These are phyloP conservation scores for Zapornia atra DNA, from an alignment of 2,113 vertebrate species.

Conservation along the genomic window DNA sequence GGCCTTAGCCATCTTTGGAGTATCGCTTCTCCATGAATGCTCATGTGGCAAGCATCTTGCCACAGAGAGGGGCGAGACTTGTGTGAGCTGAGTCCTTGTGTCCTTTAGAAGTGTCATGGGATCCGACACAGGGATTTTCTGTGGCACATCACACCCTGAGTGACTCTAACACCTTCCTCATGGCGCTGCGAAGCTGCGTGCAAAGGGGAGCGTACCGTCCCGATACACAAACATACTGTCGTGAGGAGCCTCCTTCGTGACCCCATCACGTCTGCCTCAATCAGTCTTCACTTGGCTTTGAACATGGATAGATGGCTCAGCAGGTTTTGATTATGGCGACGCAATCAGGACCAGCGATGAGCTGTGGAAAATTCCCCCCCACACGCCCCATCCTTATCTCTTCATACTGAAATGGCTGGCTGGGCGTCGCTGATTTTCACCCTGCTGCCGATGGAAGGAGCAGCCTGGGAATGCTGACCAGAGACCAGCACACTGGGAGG, in stretches of 20 bases:
- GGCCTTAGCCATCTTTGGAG: neutral
- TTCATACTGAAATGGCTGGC: neutral
- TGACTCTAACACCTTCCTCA: neutral
- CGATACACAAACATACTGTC: neutral
- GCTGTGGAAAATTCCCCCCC: neutral
- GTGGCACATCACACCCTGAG: rapidly evolving
- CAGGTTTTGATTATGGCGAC: neutral
- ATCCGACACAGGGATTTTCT: neutral
- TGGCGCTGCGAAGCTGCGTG: neutral
- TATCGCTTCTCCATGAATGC: neutral
- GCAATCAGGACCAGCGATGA: neutral
- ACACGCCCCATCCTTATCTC: neutral
- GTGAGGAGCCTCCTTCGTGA: neutral
- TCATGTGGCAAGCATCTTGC: neutral
- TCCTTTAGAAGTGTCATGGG: neutral
- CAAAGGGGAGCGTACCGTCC: rapidly evolving
- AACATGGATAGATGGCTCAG: neutral
- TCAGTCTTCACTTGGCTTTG: neutral
- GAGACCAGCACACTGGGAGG: neutral
- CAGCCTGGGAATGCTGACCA: neutral
- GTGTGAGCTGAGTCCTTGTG: neutral
- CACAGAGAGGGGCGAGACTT: rapidly evolving
- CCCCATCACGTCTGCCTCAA: neutral
- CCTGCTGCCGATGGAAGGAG: neutral
- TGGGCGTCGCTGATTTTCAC: neutral